Base-by-base conservation (phyloP, 1,140 invertebrate species). In the Drosophila guanche region DNA sequence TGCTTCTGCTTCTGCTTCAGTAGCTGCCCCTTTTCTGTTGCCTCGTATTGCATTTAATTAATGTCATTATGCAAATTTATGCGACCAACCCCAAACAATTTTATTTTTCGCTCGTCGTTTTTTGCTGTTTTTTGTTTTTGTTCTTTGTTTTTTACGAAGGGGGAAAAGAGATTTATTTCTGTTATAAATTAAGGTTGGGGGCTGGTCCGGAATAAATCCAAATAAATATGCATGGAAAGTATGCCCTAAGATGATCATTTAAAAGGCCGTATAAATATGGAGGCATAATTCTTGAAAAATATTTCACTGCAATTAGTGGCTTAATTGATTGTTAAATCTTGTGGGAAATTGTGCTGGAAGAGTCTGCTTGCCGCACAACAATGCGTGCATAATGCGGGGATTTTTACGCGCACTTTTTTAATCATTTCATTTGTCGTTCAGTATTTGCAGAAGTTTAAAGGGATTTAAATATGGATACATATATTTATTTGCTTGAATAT, bases 31-130 rank as follows among this genome's bases (percentile, higher is more conserved):
- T n/a, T 43, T 46, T 71, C 33, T 66, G 51, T 60, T 71, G 66
- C 58, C 43, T 58, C 74, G 77, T 47, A 67, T 60, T 77, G 81
- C 73, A 67, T 85, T 85, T 85, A 86, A 85, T 85, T 85, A 81
- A 85, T 86, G 73, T 75, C 77, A 85, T 85, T 81, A 85, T 86
- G 81, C 63, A 85, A 85, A 85, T 85, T 86, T 88, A 85, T 86
- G 81, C 60, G 67, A 62, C 63, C 61, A 65, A 67, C 57, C 68
- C 16, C 33, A 57, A 68, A 69, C 70, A 53, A 75, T 66, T 75
- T 75, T 75, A 67, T 75, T 75, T 68, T 74, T 56, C 51, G 43
- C 63, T 25, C 57, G 48, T 41, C 42, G n/a, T 20, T 20, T 69
- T 54, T n/a, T 57, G 41, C 67, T 45, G 50, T 73, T 51, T 73